Conservation (phyloP, 2,888 invertebrate species). For the Caenorhabditis sulstoni region DNA sequence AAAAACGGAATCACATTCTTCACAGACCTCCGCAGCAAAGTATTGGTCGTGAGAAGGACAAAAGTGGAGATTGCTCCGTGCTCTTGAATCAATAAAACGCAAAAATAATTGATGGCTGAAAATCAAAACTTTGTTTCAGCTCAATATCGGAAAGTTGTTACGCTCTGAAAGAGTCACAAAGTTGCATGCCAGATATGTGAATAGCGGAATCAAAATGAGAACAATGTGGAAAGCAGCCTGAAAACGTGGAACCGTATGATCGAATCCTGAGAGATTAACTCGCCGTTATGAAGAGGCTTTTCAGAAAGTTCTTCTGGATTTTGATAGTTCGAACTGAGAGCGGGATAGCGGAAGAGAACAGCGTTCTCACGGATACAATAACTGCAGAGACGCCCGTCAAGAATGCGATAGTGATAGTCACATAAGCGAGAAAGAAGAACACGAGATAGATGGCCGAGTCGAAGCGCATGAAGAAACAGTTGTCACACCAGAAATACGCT, state of each 20-base stretch:
- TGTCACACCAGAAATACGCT: not conserved
- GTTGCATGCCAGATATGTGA: not conserved
- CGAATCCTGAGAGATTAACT: too few relatives aligned
- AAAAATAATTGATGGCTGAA: not conserved
- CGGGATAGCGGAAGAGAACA: not conserved
- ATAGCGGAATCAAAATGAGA: not conserved
- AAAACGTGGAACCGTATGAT: too few relatives aligned
- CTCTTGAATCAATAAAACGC: not conserved
- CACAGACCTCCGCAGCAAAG: not conserved
- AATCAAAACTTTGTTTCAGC: not conserved
- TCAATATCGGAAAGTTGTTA: too few relatives aligned
- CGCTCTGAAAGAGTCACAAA: too few relatives aligned
- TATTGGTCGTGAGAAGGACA: not conserved
- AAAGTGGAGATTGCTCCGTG: not conserved
- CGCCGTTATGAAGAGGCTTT: not conserved
- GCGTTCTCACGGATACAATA: not conserved
- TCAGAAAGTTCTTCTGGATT: constrained; percentile 3
- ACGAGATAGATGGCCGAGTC: not conserved
- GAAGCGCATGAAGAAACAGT: not conserved
- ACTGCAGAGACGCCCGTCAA: not conserved
- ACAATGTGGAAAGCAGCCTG: not conserved
- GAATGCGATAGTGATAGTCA: not conserved
- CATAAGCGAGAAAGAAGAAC: not conserved
- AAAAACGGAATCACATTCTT: too few relatives aligned
- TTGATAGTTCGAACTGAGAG: not conserved